Conservation (phyloP, 2,888 invertebrate species). For the Salticus scenicus region DNA sequence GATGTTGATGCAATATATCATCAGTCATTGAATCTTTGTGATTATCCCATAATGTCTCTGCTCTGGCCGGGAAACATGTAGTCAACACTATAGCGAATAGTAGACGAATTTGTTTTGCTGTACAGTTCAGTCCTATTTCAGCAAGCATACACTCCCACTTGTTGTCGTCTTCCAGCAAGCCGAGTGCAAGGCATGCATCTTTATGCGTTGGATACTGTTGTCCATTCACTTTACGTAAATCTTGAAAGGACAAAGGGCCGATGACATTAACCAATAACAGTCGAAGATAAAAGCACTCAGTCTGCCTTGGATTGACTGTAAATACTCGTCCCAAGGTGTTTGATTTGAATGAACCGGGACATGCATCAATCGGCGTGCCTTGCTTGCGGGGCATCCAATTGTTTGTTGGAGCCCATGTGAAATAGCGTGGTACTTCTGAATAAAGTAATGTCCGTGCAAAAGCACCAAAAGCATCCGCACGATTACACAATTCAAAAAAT, state of each 20-base stretch:
- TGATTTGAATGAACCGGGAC: conserved; percentile 12
- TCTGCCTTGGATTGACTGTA: neutral
- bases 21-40: too few relatives aligned
- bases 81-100: too few relatives aligned
- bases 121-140: too few relatives aligned
- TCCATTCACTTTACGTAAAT: too few relatives aligned
- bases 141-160: too few relatives aligned
- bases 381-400: conserved; percentile 50
- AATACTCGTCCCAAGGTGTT: conserved; percentile 2
- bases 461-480: conserved; percentile 44
- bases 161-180: too few relatives aligned
- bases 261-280: neutral
- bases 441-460: conserved; percentile 37
- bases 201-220: too few relatives aligned
- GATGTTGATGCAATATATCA: too few relatives aligned
- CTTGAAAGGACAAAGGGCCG: conserved; percentile 63
- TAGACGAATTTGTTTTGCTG: too few relatives aligned
- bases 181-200: too few relatives aligned
- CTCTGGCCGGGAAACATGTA: too few relatives aligned
- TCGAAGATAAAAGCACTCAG: neutral
- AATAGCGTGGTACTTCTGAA: neutral
- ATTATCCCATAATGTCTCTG: too few relatives aligned
- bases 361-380: conserved; percentile 34
- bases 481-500: neutral
- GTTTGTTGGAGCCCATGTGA: conserved; percentile 19